Evolutionary conservation across 2,113 vertebrate species (phyloP), one percentile per base, ranked within the genome.

Genomic region (Halcyon senegalensis): DNA sequence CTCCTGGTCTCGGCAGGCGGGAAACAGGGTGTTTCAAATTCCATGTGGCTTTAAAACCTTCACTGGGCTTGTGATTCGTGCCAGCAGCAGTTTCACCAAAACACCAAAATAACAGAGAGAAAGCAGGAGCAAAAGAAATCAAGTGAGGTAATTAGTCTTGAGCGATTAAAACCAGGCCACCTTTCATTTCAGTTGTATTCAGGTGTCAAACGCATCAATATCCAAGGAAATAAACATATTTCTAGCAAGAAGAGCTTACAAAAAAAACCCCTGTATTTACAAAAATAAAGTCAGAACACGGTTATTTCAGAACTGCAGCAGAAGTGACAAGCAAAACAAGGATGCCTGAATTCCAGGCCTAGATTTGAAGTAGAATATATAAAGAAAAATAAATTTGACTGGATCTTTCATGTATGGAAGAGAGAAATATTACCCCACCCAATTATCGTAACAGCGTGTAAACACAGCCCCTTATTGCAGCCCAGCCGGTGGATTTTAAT

Each of bases 391-490:
- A 51, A 64, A 10, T 23, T 8, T 13, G 9, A 24, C 28, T 10
- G 1, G 2, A 17, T 3, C 17, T 8, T 4, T 39, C 4, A 0
- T 3, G 8, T 2, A 30, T 0, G 5, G 21, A 35, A n/a, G 30
- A 90, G 59, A 19, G 1, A 44, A 58, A 17, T 4, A 16, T 24
- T 9, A 8, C 16, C 53, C 24, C 1, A 27, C 5, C 13, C 3
- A 39, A 7, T 16, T 3, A 28, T 2, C 3, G 1, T 3, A 13
- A 30, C 5, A 13, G 14, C 25, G 23, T 0, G 8, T 4, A 55
- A 59, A 18, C 10, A 0, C 24, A 51, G 17, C 1, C 43, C 3
- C 10, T 12, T 16, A 14, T 39, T 35, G 17, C 74, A 67, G 64
- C 44, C 33, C 39, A 24, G 17, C 16, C 4, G 1, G 9, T 0